phyloP scores from a whole-genome alignment of 2,113 vertebrate species.

The Cyanoderma ruficeps region DNA sequence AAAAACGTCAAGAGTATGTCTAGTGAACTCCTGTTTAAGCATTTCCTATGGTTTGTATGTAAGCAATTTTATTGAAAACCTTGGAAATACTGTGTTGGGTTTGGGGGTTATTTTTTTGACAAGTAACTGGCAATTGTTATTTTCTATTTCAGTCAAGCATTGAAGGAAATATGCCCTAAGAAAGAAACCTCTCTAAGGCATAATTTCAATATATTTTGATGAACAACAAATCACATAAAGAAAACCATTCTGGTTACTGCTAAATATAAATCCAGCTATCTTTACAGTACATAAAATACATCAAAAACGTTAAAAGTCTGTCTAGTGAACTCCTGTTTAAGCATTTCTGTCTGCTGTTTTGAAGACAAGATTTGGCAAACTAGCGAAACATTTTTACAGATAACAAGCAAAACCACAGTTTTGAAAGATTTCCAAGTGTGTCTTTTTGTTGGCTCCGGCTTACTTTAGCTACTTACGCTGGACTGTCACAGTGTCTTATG shows the following conservation, averaged over 20 bases:
- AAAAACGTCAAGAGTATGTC: conserved; percentile 51
- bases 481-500: conserved; percentile 99
- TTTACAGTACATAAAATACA: conserved; percentile 15
- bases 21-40: conserved; percentile 43
- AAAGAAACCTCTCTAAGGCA: conserved; percentile 39
- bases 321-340: conserved; percentile 43
- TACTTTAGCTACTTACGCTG: conserved; percentile 99
- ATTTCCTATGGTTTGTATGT: conserved; percentile 42
- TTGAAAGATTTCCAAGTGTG: conserved; percentile 76
- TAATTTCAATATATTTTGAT: conserved; percentile 45
- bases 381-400: conserved; percentile 74
- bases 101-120: not conserved
- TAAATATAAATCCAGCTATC: conserved; percentile 50
- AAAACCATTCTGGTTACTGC: conserved; percentile 47
- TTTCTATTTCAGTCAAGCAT: conserved; percentile 46
- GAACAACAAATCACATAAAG: conserved; percentile 33
- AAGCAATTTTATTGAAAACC: conserved; percentile 35
- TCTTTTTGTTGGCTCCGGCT: conserved; percentile 90
- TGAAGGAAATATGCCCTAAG: not conserved
- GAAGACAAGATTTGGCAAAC: conserved; percentile 71
- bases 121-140: conserved; percentile 45
- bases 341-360: conserved; percentile 61
- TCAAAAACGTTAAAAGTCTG: conserved; percentile 31
- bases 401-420: conserved; percentile 77
- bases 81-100: not conserved